phyloP scores from a whole-genome alignment of 1,140 invertebrate genomes.

The Melitaea cinxia region DNA sequence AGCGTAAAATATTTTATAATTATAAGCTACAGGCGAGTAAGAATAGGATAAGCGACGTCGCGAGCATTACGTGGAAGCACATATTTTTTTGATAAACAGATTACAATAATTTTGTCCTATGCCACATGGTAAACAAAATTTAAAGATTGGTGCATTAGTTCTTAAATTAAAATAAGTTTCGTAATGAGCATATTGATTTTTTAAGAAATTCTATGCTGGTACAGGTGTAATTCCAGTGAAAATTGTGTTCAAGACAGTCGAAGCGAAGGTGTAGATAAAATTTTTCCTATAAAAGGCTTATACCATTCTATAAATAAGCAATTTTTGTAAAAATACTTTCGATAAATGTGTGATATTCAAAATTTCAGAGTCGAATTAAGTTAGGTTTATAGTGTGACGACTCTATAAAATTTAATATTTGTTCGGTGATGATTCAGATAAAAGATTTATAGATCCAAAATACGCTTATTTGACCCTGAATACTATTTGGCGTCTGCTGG shows the following conservation, averaged over 20 bases:
- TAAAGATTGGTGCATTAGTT: slow-evolving; percentile 27
- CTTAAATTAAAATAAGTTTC: background rate
- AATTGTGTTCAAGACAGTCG: slow-evolving; percentile 25
- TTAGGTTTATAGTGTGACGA: slow-evolving; percentile 23
- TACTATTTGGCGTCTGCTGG: slow-evolving; percentile 50
- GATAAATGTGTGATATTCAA: slow-evolving; percentile 39
- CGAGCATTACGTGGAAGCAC: slow-evolving; percentile 22
- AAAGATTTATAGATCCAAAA: slow-evolving; percentile 26
- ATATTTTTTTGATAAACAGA: background rate
- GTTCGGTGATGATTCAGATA: slow-evolving; percentile 32
- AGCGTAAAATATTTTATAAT: background rate
- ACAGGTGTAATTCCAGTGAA: slow-evolving; percentile 22
- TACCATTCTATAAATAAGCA: slow-evolving; percentile 57
- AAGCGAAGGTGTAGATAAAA: slow-evolving; percentile 39
- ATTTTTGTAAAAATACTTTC: slow-evolving; percentile 47
- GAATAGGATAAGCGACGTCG: slow-evolving; percentile 13
- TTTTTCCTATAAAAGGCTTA: slow-evolving; percentile 52
- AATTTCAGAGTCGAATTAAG: slow-evolving; percentile 40
- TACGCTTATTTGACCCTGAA: slow-evolving; percentile 39
- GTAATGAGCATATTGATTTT: slow-evolving; percentile 1
- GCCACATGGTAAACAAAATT: slow-evolving; percentile 2
- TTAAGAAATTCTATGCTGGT: slow-evolving; percentile 13
- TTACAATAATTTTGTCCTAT: background rate
- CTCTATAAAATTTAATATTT: slow-evolving; percentile 31
- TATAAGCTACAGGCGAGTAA: background rate